These are phyloP conservation scores for Mesopsocus fuscifrons DNA, from an alignment of 2,888 invertebrate species.

Conservation along the genomic window DNA sequence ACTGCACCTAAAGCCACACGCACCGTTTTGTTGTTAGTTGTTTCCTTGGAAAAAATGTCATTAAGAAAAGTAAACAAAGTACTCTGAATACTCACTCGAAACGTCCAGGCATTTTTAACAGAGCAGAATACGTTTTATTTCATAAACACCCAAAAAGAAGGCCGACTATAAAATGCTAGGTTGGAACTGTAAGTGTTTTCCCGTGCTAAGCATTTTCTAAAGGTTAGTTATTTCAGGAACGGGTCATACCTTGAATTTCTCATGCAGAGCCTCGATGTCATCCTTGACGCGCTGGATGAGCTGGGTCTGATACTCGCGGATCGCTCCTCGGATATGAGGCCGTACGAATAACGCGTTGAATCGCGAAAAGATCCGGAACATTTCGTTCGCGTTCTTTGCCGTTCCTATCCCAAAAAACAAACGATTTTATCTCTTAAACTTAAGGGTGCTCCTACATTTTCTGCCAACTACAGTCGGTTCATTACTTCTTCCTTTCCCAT, in stretches of 20 bases:
- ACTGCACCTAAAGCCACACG: too few species aligned
- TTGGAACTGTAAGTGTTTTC: too few species aligned
- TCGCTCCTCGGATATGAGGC: slow-evolving; percentile 96
- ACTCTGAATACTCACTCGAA: not conserved
- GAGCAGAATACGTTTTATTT: not conserved
- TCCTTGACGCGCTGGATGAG: slow-evolving; percentile 97
- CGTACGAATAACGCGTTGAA: slow-evolving; percentile 98
- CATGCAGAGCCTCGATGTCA: slow-evolving; percentile 93
- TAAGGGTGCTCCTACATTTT: too few species aligned
- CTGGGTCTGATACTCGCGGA: slow-evolving; percentile 97
- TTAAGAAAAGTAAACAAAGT: slow-evolving; percentile 22
- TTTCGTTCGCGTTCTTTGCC: slow-evolving; percentile 98
- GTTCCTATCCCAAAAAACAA: slow-evolving; percentile 34
- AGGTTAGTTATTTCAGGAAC: slow-evolving; percentile 23
- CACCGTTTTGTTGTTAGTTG: too few species aligned
- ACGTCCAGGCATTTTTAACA: not conserved
- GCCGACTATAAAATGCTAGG: too few species aligned
- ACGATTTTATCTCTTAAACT: too few species aligned
- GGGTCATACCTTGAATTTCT: slow-evolving; percentile 98
- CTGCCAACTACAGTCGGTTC: too few species aligned
- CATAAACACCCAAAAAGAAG: too few species aligned
- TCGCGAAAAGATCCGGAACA: slow-evolving; percentile 96
- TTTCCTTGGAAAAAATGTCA: too few species aligned
- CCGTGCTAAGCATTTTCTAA: too few species aligned
- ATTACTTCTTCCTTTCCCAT: too few species aligned